phyloP scores from a whole-genome alignment of 2,113 vertebrate genomes.

The Chloroceryle aenea region DNA sequence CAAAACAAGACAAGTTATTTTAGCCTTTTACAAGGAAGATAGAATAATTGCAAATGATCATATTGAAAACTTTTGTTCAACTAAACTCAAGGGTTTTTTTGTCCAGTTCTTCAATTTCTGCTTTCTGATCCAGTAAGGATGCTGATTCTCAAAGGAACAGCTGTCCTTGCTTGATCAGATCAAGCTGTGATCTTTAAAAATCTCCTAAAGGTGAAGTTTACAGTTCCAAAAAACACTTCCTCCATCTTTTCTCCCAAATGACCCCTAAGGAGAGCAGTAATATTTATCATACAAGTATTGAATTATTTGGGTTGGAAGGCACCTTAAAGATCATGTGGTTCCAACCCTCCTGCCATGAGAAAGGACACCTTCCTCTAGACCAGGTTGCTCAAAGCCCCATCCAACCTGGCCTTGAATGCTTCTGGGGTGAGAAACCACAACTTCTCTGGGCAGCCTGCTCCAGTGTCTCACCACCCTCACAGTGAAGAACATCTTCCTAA shows the following conservation, averaged over 20 bases:
- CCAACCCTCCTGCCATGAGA: too few species aligned
- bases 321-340: too few species aligned
- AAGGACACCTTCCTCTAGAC: not conserved
- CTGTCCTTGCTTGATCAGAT: not conserved
- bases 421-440: too few species aligned
- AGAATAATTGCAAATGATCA: not conserved
- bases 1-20: not conserved
- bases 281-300: not conserved
- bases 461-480: not conserved
- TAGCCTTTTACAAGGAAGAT: not conserved
- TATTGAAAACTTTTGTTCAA: not conserved
- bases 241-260: not conserved
- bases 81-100: not conserved
- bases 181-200: not conserved
- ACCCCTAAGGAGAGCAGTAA: not conserved
- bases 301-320: not conserved
- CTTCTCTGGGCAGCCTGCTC: not conserved
- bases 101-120: not conserved
- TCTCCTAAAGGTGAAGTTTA: not conserved
- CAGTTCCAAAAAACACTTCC: accelerated
- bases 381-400: not conserved
- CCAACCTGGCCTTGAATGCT: not conserved
- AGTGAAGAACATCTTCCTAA: not conserved
- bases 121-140: not conserved
- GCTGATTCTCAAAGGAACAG: not conserved